Base-by-base conservation (phyloP, 2,888 invertebrate genomes). In the Lochmaea capreae region DNA sequence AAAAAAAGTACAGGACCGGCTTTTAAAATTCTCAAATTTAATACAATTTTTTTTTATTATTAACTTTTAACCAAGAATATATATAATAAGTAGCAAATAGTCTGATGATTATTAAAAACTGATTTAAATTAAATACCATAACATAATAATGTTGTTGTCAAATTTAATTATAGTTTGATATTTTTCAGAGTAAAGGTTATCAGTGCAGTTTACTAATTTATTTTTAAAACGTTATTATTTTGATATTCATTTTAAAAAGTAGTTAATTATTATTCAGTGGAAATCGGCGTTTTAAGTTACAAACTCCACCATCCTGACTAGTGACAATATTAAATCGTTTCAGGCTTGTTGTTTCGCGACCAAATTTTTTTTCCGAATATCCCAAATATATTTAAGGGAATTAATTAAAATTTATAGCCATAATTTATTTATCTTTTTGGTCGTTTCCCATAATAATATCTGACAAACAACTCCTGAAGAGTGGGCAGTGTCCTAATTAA, bases 401-500 rank as follows among this genome's bases (percentile, higher is more conserved):
- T 54, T 18, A 54, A 54, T 18, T 54, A 18, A 54, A 54, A 54
- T 54, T 54, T 54, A 54, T 54, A 16, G 54, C 54, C 54, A 54
- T 18, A 18, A 54, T 54, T 54, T 3, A 2, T 46, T 16, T 10
- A 49, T 49, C 9, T 18, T 54, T 54, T 54, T 16, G 54, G 54
- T 54, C 18, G 9, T 54, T 54, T 54, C 2, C 54, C 59, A 59
- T 33, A 33, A 63, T 16, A 18, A 63, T 43, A 63, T 43, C 18
- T 62, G 69, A 62, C 62, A 69, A 69, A 67, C 62, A 63, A 63
- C 61, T 16, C 18, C 26, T 59, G 39, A 52, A 5, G 54, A 52
- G 77, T 76, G 74, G 77, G 76, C 49, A 59, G 77, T 71, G 16
- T 75, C 75, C 74, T 73, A 74, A 65, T 77, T 68, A 49, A 71